These are phyloP conservation scores for Meles meles DNA, from an alignment of 2,113 vertebrate species.

Conservation along the genomic window DNA sequence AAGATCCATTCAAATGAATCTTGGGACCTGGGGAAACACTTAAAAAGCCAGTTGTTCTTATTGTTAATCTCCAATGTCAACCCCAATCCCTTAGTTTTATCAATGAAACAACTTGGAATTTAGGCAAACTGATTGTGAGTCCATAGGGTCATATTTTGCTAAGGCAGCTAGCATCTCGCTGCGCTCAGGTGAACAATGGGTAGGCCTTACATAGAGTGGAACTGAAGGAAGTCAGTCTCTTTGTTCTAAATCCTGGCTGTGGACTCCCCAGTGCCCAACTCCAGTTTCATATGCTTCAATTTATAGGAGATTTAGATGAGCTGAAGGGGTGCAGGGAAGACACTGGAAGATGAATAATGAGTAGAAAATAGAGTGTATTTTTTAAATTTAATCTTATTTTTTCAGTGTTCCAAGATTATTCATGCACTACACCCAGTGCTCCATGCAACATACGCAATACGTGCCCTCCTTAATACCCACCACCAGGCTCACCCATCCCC, in stretches of 20 bases:
- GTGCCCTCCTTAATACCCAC: too few relatives aligned
- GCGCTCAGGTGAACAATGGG: background rate
- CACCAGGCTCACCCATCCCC: too few relatives aligned
- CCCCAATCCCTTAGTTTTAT: background rate
- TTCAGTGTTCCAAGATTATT: too few relatives aligned
- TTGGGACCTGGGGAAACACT: background rate
- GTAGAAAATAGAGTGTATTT: background rate
- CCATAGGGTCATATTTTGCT: background rate
- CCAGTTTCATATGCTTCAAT: background rate
- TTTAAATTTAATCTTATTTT: background rate
- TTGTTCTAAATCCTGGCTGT: background rate
- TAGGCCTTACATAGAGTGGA: background rate
- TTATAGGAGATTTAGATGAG: background rate
- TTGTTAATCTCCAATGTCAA: background rate
- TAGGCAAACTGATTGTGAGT: background rate
- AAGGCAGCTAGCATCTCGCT: background rate
- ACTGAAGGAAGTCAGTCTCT: background rate
- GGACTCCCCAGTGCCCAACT: background rate
- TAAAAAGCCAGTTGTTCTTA: background rate
- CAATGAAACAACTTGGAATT: background rate
- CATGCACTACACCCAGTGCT: too few relatives aligned
- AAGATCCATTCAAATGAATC: background rate
- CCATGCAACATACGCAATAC: too few relatives aligned
- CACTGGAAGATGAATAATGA: background rate
- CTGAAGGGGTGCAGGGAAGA: background rate